Conservation (phyloP, 1,140 invertebrate species). For the Lucilia sericata region DNA sequence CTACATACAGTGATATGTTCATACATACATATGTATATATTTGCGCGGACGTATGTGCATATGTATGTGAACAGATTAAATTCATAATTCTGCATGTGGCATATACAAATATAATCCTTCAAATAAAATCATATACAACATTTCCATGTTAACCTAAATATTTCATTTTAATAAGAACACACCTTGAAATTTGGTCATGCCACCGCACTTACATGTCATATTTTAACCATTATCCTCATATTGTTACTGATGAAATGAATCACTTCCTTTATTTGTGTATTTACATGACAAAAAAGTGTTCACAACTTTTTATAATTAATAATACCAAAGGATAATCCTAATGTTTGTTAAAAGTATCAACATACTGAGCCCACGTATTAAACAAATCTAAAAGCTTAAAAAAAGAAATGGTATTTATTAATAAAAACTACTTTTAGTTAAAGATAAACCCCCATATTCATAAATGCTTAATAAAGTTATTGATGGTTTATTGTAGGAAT, state of each 20-base stretch:
- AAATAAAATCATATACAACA: not conserved
- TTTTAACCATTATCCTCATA: not conserved
- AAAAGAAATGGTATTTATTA: not conserved
- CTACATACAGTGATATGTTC: too few relatives aligned
- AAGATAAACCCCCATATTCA: too few relatives aligned
- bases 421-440: not conserved
- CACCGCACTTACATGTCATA: not conserved
- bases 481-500: too few relatives aligned
- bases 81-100: constrained; percentile 22
- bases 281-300: not conserved
- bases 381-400: not conserved
- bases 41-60: not conserved
- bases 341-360: constrained; percentile 8
- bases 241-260: constrained; percentile 25
- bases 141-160: constrained; percentile 31
- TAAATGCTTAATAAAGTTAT: too few relatives aligned
- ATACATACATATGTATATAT: too few relatives aligned
- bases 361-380: not conserved
- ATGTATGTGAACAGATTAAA: constrained; percentile 1
- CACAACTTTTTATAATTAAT: constrained; percentile 12
- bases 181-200: constrained; percentile 16
- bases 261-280: not conserved
- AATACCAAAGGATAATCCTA: constrained; percentile 34
- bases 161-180: constrained; percentile 15
- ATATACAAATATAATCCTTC: constrained; percentile 33